Percentiles rank a stretch among this genome's conserved stretches.
Evolutionary conservation across 2,888 invertebrate genomes (phyloP).

Genomic region (Coelopa pilipes): DNA sequence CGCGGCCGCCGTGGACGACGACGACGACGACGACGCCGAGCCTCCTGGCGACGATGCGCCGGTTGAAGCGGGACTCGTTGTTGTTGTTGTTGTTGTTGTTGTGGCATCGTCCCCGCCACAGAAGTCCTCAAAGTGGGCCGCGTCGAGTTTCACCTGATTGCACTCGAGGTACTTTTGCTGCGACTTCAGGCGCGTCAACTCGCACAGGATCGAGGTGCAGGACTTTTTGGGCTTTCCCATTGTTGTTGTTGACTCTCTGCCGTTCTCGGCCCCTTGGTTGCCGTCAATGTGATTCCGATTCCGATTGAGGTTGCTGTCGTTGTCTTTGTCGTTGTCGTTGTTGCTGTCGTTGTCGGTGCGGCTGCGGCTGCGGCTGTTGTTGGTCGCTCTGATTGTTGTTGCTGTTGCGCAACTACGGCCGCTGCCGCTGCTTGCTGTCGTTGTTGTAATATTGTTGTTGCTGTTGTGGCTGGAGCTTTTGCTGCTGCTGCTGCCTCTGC

Average conservation of each 20-base stretch:
- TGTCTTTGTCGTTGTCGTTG: too few relatives aligned
- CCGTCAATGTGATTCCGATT: background rate
- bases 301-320: constrained; percentile 51
- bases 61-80: background rate
- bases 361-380: constrained; percentile 48
- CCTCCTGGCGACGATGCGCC: background rate
- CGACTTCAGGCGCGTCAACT: constrained; percentile 63
- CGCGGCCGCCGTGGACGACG: constrained; percentile 3
- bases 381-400: constrained; percentile 40
- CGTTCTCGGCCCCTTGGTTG: background rate
- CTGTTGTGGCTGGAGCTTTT: constrained; percentile 6
- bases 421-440: constrained; percentile 53
- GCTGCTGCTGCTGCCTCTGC: background rate
- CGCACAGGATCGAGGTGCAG: constrained; percentile 59
- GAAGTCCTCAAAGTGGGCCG: constrained; percentile 54
- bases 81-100: background rate
- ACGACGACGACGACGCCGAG: background rate
- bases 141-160: constrained; percentile 61
- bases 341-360: too few relatives aligned
- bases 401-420: constrained; percentile 24
- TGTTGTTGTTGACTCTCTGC: too few relatives aligned
- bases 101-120: background rate
- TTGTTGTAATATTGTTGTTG: constrained; percentile 7
- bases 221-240: constrained; percentile 45
- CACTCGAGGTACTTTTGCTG: constrained; percentile 66